Evolutionary conservation across 2,113 vertebrate genomes (phyloP).

Genomic region (Delphinus delphis): DNA sequence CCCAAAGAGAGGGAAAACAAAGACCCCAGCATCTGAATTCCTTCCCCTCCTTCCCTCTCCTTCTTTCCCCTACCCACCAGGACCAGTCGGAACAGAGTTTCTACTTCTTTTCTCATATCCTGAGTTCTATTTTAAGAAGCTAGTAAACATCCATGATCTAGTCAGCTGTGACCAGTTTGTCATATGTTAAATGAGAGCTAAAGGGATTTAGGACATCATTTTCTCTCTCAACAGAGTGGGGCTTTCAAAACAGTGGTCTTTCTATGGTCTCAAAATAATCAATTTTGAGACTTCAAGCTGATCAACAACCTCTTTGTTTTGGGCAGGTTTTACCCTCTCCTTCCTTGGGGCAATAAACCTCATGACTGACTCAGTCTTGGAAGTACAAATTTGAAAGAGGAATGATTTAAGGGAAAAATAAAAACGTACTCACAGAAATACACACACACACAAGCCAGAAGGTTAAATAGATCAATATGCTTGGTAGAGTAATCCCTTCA

Average conservation of each 20-base stretch:
- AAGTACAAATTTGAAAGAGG: slow-evolving; percentile 14
- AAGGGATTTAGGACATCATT: slow-evolving; percentile 28
- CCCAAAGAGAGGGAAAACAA: not conserved
- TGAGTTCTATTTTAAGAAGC: slow-evolving; percentile 19
- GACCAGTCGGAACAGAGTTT: not conserved
- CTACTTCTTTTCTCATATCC: not conserved
- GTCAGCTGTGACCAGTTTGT: slow-evolving; percentile 19
- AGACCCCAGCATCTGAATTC: not conserved
- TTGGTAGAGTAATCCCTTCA: not conserved
- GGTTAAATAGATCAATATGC: not conserved
- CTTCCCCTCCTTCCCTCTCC: not conserved
- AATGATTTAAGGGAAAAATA: slow-evolving; percentile 28
- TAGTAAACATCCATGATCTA: not conserved
- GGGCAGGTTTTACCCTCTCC: not conserved
- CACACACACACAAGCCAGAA: not conserved
- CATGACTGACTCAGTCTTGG: slow-evolving; percentile 39
- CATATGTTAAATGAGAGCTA: slow-evolving; percentile 1
- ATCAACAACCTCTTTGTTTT: slow-evolving; percentile 40
- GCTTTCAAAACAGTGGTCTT: slow-evolving; percentile 29
- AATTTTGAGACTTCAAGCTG: slow-evolving; percentile 10
- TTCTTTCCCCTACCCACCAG: not conserved
- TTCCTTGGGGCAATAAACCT: not conserved
- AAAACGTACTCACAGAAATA: slow-evolving; percentile 8
- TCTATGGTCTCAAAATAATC: slow-evolving; percentile 23
- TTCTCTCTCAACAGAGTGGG: not conserved